Base-by-base conservation (phyloP, 2,797 vertebrate genomes). In the Helicolenus hilgendorfi region DNA sequence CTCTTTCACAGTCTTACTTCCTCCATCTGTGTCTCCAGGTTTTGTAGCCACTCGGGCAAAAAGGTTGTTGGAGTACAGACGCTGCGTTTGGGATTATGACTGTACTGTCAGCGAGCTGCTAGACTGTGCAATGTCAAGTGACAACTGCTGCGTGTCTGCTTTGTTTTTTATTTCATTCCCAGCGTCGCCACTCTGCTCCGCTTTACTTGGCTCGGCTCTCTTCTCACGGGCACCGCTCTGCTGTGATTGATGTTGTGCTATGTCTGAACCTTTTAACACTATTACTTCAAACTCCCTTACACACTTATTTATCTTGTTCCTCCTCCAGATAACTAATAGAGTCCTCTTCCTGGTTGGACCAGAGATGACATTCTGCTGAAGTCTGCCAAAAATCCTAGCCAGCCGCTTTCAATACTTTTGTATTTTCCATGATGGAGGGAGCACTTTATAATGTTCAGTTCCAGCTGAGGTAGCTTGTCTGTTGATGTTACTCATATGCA, bases 201-300 rank as follows among this genome's bases (percentile, higher is more conserved):
- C 78, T 86, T 35, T 22, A 41, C 38, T 79, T 81, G 53, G 27
- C 65, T 53, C 24, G 2, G 49, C 29, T 26, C 22, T 38, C 65
- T 70, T 63, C 8, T 26, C 49, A 56, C 6, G 58, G 29, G 36
- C 41, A 0, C 62, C n/a, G 24, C 58, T 67, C 35, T 20, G 26
- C 59, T 65, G 10, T 67, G 63, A 82, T 84, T 87, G 77, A 81
- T 65, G 69, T 20, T 8, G 26, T 15, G 65, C 62, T 36, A 3
- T 4, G 53, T 3, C 38, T n/a, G 68, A 84, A 79, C 58, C 22
- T 83, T 87, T 85, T 36, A 91, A 87, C 87, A 31, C 31, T 4
- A 58, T 77, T 36, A 62, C 62, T 70, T 83, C 45, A 83, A 83
- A 83, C 77, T 83, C 64, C 15, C 55, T n/a, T 8, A 41, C 29